phyloP scores from a whole-genome alignment of 2,888 invertebrate genomes.

The Amaurobius ferox region DNA sequence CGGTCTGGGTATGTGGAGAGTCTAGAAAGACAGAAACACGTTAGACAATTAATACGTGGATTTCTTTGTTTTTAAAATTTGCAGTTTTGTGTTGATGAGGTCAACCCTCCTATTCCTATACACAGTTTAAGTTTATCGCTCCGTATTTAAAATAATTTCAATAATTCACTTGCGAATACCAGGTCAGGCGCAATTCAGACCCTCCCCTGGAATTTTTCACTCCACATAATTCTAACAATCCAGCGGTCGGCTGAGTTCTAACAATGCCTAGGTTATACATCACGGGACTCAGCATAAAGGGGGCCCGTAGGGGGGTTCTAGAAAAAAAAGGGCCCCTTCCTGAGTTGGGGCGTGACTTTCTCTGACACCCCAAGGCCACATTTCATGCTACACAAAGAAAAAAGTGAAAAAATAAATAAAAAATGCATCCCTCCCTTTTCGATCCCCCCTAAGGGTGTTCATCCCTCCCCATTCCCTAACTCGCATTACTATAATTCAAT shows the following conservation, averaged over 20 bases:
- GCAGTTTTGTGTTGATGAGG: no score
- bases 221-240: not conserved
- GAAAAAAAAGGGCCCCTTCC: not conserved
- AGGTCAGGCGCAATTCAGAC: not conserved
- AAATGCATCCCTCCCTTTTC: not conserved
- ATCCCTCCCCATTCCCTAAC: not conserved
- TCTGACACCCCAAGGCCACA: constrained; percentile 58
- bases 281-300: not conserved
- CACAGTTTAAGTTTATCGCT: no score
- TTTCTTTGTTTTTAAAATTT: no score
- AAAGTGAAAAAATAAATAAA: not conserved
- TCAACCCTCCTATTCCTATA: no score
- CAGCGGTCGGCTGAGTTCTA: not conserved
- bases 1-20: no score
- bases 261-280: constrained; percentile 2
- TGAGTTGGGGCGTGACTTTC: constrained; percentile 43
- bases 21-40: no score
- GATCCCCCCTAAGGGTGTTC: not conserved
- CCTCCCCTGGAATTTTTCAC: not conserved
- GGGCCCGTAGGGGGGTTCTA: not conserved
- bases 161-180: not conserved
- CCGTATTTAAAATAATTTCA: no score
- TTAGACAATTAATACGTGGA: no score
- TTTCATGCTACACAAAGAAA: constrained; percentile 22
- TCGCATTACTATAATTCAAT: constrained; percentile 7